Base-by-base conservation (phyloP, 2,888 invertebrate species). In the Drosophila antonietae region DNA sequence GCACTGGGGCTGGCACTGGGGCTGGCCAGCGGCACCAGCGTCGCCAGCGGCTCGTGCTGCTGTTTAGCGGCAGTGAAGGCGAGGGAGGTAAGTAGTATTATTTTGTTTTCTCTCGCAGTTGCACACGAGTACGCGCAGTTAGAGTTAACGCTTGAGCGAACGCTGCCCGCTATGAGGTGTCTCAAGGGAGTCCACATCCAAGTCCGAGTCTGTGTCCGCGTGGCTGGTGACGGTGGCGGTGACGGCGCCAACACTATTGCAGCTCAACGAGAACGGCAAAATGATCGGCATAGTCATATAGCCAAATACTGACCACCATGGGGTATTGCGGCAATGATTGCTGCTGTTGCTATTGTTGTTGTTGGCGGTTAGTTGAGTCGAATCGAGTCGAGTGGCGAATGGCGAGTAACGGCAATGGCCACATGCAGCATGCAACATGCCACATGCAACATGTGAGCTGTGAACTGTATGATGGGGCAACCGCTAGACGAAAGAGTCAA, bases 211-310 rank as follows among this genome's bases (percentile, higher is more conserved):
- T 49, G 55, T 53, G 69, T 68, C 56, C 58, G 55, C 46, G 58
- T 43, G 62, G 67, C 18, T 58, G 53, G 37, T 53, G 53, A 53
- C 52, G 56, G 44, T 18, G 61, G 57, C 53, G 56, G 56, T 35
- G 66, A 47, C 64, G 52, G 65, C 73, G 68, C 57, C 73, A 66
- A 63, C 52, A 58, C 76, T 55, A 75, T 59, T 71, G 70, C 72
- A 83, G 78, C 70, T 80, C 67, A 78, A 87, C 78, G 75, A 83
- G 83, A 82, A 83, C 81, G 84, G 66, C 59, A 44, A 75, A 75
- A 72, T 75, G 71, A 81, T 76, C 79, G 81, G 58, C 63, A 70
- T 47, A 57, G 55, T 41, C 51, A 51, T 55, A 55, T 58, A n/a
- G 75, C 75, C 69, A 67, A 63, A 78, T 35, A 69, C 59, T 74